phyloP scores from a whole-genome alignment of 2,888 invertebrate species.

The Bruchidius siliquastri region DNA sequence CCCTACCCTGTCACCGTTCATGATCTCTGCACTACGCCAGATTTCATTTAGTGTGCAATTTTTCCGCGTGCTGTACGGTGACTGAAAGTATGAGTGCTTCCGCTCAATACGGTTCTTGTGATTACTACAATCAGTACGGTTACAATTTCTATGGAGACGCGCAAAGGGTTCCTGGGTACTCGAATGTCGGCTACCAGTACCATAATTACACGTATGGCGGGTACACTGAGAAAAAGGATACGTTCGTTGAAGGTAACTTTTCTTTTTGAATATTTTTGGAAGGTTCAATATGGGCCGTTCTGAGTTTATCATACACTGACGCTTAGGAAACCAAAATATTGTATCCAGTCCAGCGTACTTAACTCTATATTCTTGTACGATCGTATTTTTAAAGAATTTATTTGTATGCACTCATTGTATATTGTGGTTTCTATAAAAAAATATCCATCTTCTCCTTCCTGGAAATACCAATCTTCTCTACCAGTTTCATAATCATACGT shows the following conservation, averaged over 20 bases:
- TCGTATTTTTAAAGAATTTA: no score
- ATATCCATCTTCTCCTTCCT: no score
- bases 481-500: no score
- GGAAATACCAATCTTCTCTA: no score
- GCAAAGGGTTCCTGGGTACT: not conserved
- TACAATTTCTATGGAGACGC: slow-evolving; percentile 17
- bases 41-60: slow-evolving; percentile 31
- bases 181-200: not conserved
- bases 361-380: no score
- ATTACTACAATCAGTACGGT: slow-evolving; percentile 37
- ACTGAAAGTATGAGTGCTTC: slow-evolving; percentile 40
- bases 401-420: no score
- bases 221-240: not conserved
- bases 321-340: no score
- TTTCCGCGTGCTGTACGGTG: slow-evolving; percentile 20
- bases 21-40: slow-evolving; percentile 43
- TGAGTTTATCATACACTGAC: no score
- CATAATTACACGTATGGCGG: not conserved
- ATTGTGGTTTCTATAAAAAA: no score
- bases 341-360: no score
- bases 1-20: slow-evolving; percentile 47
- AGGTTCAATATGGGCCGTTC: no score
- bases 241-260: not conserved
- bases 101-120: slow-evolving; percentile 29
- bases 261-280: no score